These are phyloP conservation scores for Schizopygopsis pylzovi DNA, from an alignment of 2,797 vertebrate genomes.

Conservation along the genomic window DNA sequence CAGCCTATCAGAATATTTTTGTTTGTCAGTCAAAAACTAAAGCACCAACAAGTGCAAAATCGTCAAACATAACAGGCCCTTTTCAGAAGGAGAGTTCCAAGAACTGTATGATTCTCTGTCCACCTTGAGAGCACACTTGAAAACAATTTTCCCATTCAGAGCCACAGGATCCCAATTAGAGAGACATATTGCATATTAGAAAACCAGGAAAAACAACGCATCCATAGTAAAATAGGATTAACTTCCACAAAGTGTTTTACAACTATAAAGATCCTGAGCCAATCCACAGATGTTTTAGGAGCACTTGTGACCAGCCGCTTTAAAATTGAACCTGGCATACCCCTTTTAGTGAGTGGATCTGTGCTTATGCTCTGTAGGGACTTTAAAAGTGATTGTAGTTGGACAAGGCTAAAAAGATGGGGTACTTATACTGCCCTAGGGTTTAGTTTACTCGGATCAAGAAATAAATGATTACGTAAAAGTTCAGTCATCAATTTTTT, in stretches of 20 bases:
- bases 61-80: background rate
- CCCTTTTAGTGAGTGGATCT: constrained; percentile 12
- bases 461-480: constrained; percentile 2
- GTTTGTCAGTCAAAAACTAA: constrained; percentile 2
- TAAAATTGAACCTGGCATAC: background rate
- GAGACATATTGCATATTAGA: background rate
- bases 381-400: background rate
- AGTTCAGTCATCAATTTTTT: background rate
- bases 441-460: background rate
- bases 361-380: background rate
- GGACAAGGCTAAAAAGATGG: background rate
- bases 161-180: background rate
- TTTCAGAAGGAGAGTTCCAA: background rate
- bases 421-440: background rate
- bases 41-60: background rate
- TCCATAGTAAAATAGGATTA: background rate
- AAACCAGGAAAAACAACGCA: background rate
- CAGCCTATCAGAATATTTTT: constrained; percentile 1
- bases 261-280: background rate
- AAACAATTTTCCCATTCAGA: background rate
- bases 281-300: constrained; percentile 9
- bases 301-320: background rate
- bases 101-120: background rate
- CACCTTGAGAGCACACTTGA: background rate
- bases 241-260: constrained; percentile 4